Conservation (phyloP, 92 coral and sea anemone species). For the Diadumene lineata region DNA sequence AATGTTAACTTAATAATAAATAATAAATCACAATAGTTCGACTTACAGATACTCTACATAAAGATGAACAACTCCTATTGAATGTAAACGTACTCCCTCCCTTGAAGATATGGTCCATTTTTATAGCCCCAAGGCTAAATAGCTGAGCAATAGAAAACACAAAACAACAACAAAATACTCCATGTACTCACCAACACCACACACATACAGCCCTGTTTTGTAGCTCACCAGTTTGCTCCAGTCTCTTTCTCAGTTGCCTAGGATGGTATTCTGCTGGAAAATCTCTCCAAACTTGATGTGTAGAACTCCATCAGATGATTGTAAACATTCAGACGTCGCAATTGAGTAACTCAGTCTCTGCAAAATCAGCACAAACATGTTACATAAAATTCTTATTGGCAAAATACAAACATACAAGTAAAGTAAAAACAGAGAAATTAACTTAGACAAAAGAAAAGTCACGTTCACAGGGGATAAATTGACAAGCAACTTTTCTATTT, state of each 20-base stretch:
- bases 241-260: slow-evolving; percentile 12
- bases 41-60: not conserved
- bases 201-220: slow-evolving; percentile 10
- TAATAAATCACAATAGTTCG: not conserved
- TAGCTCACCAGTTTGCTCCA: slow-evolving; percentile 13
- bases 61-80: not conserved
- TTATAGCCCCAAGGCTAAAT: slow-evolving; percentile 7
- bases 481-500: not conserved
- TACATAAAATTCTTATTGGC: not conserved
- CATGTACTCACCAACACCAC: slow-evolving; percentile 18
- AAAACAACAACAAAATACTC: slow-evolving; percentile 9
- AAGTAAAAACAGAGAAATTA: not conserved
- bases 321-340: slow-evolving; percentile 1
- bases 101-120: not conserved
- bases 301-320: slow-evolving; percentile 1
- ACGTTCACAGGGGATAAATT: not conserved
- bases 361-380: not conserved
- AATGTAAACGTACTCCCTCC: not conserved
- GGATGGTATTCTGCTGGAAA: slow-evolving; percentile 5
- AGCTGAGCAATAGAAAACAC: slow-evolving; percentile 12
- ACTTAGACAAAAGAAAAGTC: not conserved
- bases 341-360: slow-evolving; percentile 8
- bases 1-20: slow-evolving; percentile 4
- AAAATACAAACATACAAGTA: not conserved
- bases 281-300: not conserved